Percentiles rank a stretch among this genome's conserved stretches.
Evolutionary conservation across 2,888 invertebrate species (phyloP).

Genomic region (Arrhopalites spinosus): DNA sequence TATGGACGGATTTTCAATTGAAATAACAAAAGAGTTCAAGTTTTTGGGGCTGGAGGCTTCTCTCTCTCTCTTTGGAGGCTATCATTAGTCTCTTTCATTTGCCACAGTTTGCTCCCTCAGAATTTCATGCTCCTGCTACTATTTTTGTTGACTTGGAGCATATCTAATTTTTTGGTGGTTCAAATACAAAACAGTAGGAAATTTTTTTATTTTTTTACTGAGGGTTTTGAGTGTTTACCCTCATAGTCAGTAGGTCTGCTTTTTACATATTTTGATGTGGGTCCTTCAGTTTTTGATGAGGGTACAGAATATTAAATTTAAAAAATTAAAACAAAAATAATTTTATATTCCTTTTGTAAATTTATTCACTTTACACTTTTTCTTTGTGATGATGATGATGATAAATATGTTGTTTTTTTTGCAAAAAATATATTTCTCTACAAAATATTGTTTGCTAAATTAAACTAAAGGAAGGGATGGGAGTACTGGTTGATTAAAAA

Average conservation of each 20-base stretch:
- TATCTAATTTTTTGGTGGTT: conserved; percentile 20
- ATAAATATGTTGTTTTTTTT: no score
- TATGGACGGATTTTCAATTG: neutral
- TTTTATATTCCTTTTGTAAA: no score
- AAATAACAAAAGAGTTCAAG: neutral
- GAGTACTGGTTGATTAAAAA: neutral
- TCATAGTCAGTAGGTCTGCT: neutral
- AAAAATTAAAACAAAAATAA: no score
- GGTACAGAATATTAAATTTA: no score
- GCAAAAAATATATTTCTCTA: no score
- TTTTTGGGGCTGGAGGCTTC: neutral
- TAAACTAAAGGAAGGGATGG: neutral
- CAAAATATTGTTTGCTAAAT: neutral
- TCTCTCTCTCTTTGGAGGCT: neutral
- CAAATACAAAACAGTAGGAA: neutral
- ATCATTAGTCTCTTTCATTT: conserved; percentile 26
- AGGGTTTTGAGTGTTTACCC: neutral
- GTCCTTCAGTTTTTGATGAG: no score
- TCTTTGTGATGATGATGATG: no score
- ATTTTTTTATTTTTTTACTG: neutral
- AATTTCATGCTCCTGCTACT: conserved; percentile 3
- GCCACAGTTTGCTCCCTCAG: conserved; percentile 20
- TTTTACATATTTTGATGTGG: neutral
- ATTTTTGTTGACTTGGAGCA: conserved; percentile 3
- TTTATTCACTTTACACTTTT: no score